Percentiles rank a stretch among this genome's conserved stretches.
These are phyloP conservation scores for Orientallactaga bullata DNA, from an alignment of 2,113 vertebrate species.

Conservation along the genomic window DNA sequence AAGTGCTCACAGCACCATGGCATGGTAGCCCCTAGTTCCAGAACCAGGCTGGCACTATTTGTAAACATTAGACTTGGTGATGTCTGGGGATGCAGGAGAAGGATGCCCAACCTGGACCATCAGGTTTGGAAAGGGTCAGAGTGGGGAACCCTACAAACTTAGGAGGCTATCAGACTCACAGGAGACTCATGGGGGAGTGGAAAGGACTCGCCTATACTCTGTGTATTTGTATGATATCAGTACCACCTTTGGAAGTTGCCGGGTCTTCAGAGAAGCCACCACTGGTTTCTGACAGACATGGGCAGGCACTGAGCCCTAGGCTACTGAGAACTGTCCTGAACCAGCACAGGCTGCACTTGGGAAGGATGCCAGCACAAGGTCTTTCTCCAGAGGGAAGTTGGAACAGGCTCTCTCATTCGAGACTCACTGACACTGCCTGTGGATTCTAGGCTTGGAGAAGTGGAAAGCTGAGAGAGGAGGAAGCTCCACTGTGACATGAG, in stretches of 20 bases:
- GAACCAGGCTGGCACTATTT: slow-evolving; percentile 60
- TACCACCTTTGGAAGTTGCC: neutral
- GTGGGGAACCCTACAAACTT: neutral
- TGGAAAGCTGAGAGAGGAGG: neutral
- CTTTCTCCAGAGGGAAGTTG: neutral
- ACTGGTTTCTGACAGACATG: neutral
- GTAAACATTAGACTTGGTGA: slow-evolving; percentile 80
- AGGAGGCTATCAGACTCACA: neutral
- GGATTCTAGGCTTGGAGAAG: neutral
- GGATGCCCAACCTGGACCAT: neutral
- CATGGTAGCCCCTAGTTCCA: neutral
- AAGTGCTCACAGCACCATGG: slow-evolving; percentile 69
- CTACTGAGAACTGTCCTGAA: neutral
- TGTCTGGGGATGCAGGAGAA: neutral
- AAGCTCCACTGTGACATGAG: neutral
- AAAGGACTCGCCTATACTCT: neutral
- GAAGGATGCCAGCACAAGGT: neutral
- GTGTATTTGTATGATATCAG: neutral
- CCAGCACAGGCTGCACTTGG: neutral
- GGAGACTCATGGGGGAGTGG: neutral
- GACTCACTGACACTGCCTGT: neutral
- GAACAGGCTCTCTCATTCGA: neutral
- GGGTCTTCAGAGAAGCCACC: neutral
- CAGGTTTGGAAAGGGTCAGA: neutral
- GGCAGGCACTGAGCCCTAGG: neutral